phyloP scores from a whole-genome alignment of 2,113 vertebrate species.

The Rhinopomastus cyanomelas region DNA sequence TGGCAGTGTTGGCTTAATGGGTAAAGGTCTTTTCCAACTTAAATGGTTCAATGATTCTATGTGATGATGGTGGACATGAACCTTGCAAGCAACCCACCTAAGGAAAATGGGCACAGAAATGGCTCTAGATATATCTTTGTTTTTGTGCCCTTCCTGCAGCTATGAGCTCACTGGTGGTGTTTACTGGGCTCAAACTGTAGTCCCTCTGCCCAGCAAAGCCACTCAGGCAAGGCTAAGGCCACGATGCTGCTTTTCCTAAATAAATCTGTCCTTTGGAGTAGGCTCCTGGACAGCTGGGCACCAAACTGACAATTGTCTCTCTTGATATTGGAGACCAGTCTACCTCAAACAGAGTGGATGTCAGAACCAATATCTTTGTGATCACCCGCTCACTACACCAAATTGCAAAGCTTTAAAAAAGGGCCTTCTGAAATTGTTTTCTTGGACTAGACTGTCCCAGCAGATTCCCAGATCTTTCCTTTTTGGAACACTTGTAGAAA shows the following conservation, averaged over 20 bases:
- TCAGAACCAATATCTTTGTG: not conserved
- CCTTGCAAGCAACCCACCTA: not conserved
- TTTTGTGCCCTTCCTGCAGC: not conserved
- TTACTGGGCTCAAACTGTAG: not conserved
- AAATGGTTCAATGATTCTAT: not conserved
- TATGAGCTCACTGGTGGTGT: not conserved
- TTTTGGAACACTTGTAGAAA: not conserved
- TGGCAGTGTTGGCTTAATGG: not conserved
- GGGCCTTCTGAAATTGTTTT: not conserved
- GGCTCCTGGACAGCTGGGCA: not conserved
- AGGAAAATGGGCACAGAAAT: not conserved
- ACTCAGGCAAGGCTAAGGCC: not conserved
- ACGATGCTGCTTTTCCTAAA: not conserved
- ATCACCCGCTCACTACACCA: fast-evolving
- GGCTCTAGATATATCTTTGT: not conserved
- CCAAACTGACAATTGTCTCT: not conserved
- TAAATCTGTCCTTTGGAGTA: not conserved
- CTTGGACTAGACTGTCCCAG: not conserved
- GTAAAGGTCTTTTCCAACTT: not conserved
- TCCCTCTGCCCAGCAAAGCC: not conserved
- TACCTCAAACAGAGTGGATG: not conserved
- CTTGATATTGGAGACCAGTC: not conserved
- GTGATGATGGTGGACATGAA: not conserved
- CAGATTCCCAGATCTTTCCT: not conserved
- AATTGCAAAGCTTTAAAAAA: not conserved